Evolutionary conservation across 1,140 invertebrate species (phyloP).

Genomic region (Rhizoglyphus robini): DNA sequence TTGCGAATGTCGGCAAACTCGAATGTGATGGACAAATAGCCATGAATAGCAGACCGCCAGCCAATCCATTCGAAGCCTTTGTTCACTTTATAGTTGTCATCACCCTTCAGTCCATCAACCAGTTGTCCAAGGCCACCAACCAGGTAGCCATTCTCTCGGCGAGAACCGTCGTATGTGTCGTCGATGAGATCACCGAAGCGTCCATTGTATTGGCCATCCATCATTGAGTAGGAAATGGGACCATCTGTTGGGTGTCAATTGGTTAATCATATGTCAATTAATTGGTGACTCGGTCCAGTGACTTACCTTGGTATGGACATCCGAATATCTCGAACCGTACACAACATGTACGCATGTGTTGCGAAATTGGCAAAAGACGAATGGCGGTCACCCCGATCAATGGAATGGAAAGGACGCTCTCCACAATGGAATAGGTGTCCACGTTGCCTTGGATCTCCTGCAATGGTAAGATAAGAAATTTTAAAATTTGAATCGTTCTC

Average conservation of each 20-base stretch:
- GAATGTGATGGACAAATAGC: conserved; percentile 52
- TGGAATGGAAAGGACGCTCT: conserved; percentile 52
- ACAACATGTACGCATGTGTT: conserved; percentile 65
- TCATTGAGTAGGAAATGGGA: conserved; percentile 64
- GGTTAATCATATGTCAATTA: no score
- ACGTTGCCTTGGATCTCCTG: conserved; percentile 63
- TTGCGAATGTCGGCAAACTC: conserved; percentile 75
- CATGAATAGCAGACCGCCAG: conserved; percentile 40
- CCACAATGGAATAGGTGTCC: conserved; percentile 64
- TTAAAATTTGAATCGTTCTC: background rate
- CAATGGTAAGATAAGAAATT: conserved; percentile 9
- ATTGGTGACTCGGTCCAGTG: background rate
- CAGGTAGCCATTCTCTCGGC: conserved; percentile 51
- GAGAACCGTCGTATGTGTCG: conserved; percentile 73
- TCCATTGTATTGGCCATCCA: conserved; percentile 57
- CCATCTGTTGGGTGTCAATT: no score
- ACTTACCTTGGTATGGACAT: conserved; percentile 55
- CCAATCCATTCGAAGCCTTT: conserved; percentile 75
- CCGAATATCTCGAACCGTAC: conserved; percentile 70
- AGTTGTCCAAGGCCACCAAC: conserved; percentile 69
- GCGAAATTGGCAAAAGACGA: conserved; percentile 65
- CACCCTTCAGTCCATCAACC: conserved; percentile 62
- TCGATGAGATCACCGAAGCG: conserved; percentile 70
- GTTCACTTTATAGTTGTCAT: conserved; percentile 62
- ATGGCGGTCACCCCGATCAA: conserved; percentile 61